Evolutionary conservation across 2,888 invertebrate genomes (phyloP).

Genomic region (Lithophane socia): DNA sequence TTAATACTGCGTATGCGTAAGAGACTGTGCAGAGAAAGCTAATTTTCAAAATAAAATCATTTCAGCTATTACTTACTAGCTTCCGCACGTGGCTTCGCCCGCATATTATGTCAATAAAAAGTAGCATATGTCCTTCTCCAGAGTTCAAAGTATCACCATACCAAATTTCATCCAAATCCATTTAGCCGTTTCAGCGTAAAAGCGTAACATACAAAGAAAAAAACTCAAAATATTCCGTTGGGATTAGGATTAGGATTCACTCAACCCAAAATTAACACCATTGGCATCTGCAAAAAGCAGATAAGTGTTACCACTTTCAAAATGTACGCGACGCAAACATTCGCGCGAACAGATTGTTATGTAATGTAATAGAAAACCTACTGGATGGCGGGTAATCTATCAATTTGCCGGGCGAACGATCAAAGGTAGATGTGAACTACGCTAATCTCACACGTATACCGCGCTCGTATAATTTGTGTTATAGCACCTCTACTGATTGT

Average conservation of each 20-base stretch:
- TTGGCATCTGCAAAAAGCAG: constrained; percentile 41
- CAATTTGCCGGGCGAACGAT: constrained; percentile 78
- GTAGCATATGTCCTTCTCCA: no score
- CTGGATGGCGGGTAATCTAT: constrained; percentile 68
- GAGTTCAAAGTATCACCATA: no score
- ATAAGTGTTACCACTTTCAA: constrained; percentile 38
- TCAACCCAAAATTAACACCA: constrained; percentile 5
- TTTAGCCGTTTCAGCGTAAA: no score
- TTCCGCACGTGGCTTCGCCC: no score
- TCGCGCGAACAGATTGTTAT: constrained; percentile 39
- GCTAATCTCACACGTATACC: constrained; percentile 64
- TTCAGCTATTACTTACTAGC: no score
- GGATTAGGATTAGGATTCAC: neutral
- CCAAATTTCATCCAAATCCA: no score
- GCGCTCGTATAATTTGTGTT: constrained; percentile 61
- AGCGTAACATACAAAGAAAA: no score
- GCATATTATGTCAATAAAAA: no score
- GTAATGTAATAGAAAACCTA: constrained; percentile 60
- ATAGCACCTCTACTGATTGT: constrained; percentile 44
- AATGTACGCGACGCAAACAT: constrained; percentile 45
- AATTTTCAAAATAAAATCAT: neutral
- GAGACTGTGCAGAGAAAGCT: no score
- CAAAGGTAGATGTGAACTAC: constrained; percentile 74
- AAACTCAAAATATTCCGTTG: no score
- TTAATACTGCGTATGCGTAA: no score